phyloP scores from a whole-genome alignment of 2,797 vertebrate species.

The Poeciliopsis presidionis region DNA sequence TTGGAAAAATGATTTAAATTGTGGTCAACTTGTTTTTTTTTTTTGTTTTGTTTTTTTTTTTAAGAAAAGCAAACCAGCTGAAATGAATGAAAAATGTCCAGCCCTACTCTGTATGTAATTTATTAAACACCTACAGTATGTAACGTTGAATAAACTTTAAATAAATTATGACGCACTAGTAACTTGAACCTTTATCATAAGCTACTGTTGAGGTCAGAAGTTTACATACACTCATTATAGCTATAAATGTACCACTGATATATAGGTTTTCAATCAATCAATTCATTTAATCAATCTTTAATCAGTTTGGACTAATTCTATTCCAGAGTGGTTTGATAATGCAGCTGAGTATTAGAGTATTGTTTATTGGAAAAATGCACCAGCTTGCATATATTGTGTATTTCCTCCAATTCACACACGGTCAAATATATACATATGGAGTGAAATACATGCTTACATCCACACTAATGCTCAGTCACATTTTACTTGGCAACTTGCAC shows the following conservation, averaged over 20 bases:
- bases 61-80: neutral
- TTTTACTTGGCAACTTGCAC: neutral
- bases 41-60: neutral
- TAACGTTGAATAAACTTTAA: neutral
- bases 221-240: neutral
- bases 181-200: neutral
- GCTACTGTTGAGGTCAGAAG: neutral
- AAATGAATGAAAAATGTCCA: neutral
- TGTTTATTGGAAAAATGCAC: neutral
- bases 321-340: neutral
- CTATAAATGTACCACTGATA: neutral
- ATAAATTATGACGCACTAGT: neutral
- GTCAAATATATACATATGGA: neutral
- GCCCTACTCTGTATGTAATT: neutral
- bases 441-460: neutral
- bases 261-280: neutral
- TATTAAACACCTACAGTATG: neutral
- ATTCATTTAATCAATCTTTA: neutral
- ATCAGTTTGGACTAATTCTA: neutral
- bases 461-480: neutral
- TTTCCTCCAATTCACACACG: neutral
- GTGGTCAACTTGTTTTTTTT: neutral
- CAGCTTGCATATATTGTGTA: neutral
- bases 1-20: neutral
- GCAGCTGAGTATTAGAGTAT: neutral